phyloP scores from a whole-genome alignment of 2,113 vertebrate genomes.

The Neogale vison region DNA sequence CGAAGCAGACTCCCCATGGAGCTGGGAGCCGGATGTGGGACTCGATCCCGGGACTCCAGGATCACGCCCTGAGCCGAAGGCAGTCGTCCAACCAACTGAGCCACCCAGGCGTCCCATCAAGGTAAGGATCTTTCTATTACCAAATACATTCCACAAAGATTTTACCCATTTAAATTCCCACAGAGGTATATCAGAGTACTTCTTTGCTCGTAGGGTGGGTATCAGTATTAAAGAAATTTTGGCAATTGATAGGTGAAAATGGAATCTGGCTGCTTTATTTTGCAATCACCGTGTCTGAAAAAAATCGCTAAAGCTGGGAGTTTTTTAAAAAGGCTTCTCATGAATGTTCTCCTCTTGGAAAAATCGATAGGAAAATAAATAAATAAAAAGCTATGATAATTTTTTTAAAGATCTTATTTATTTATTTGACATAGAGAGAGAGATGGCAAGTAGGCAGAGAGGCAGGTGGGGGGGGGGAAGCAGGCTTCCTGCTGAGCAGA shows the following conservation, averaged over 20 bases:
- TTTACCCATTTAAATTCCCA: neutral
- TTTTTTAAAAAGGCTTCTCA: neutral
- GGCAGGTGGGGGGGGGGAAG: no score
- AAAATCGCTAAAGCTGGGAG: neutral
- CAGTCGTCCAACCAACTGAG: no score
- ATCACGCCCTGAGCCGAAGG: no score
- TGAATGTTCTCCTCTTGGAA: neutral
- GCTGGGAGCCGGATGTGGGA: no score
- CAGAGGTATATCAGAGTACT: neutral
- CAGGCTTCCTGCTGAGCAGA: no score
- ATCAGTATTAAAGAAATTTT: neutral
- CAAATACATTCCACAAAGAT: neutral
- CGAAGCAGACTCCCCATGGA: no score
- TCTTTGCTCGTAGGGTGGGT: neutral
- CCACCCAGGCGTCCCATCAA: no score
- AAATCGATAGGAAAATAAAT: neutral
- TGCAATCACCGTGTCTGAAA: constrained; percentile 1
- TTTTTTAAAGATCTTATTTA: neutral
- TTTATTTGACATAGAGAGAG: no score
- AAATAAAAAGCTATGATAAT: neutral
- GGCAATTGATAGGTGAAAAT: neutral
- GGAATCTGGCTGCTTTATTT: neutral
- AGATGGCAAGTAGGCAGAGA: no score
- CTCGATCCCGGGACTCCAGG: no score
- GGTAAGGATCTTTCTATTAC: neutral